Evolutionary conservation across 2,113 vertebrate genomes (phyloP).

Genomic region (Phaethon lepturus): DNA sequence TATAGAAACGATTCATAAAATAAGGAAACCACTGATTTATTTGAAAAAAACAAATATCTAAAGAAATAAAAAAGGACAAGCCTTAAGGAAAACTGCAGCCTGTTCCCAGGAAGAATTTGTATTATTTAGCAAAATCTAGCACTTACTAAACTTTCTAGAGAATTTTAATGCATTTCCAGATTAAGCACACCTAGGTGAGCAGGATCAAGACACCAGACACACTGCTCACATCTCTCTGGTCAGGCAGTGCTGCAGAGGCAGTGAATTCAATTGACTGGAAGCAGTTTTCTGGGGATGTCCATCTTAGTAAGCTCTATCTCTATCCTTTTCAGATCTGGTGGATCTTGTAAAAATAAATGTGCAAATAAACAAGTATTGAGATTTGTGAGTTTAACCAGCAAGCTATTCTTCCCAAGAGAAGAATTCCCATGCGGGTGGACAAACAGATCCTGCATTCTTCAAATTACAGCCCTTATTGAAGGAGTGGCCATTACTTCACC

Average conservation of each 20-base stretch:
- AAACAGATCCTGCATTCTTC: conserved; percentile 50
- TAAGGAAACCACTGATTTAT: conserved; percentile 15
- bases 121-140: background rate
- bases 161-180: background rate
- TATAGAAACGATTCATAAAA: background rate
- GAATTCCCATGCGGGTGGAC: conserved; percentile 28
- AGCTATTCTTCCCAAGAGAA: conserved; percentile 14
- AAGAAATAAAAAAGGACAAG: background rate
- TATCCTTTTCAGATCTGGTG: background rate
- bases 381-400: background rate
- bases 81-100: background rate
- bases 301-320: background rate
- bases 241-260: background rate
- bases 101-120: background rate
- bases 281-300: background rate
- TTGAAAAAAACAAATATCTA: background rate
- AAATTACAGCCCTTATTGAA: conserved; percentile 51
- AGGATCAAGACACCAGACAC: background rate
- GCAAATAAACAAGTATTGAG: background rate
- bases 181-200: background rate
- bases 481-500: conserved; percentile 46
- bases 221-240: background rate
- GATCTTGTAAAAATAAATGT: background rate
- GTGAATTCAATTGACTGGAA: background rate
- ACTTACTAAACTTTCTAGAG: background rate